Conservation (phyloP, 2,797 vertebrate species). For the Rhyacichthys aspro region DNA sequence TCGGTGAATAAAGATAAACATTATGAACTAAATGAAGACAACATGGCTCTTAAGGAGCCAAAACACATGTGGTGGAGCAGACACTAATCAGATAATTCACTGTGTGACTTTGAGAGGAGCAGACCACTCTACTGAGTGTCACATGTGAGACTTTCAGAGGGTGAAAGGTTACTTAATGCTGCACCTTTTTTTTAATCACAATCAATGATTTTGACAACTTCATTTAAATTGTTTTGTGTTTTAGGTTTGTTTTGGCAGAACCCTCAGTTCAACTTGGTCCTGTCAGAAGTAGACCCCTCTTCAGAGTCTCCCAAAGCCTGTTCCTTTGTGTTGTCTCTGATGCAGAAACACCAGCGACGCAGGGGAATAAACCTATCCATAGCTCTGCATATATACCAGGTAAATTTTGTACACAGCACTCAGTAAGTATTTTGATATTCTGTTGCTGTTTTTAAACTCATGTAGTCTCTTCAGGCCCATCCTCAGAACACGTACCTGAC, state of each 20-base stretch:
- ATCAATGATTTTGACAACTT: not conserved
- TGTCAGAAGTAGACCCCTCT: slow-evolving; percentile 58
- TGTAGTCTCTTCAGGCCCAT: slow-evolving; percentile 51
- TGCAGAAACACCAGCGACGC: slow-evolving; percentile 79
- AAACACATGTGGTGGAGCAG: no score
- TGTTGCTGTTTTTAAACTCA: not conserved
- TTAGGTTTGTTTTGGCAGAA: slow-evolving; percentile 69
- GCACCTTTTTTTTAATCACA: not conserved
- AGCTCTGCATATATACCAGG: slow-evolving; percentile 73
- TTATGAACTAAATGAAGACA: no score
- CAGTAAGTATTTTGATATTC: not conserved
- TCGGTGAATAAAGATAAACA: no score
- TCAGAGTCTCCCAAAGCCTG: slow-evolving; percentile 52
- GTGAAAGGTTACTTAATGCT: no score
- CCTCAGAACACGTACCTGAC: slow-evolving; percentile 41
- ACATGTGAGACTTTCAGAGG: no score
- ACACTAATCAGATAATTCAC: no score
- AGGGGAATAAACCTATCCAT: slow-evolving; percentile 51
- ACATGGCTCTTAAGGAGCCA: no score
- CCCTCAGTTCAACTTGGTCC: slow-evolving; percentile 73
- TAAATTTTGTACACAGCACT: slow-evolving; percentile 37
- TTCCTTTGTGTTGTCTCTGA: slow-evolving; percentile 80
- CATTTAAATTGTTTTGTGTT: slow-evolving; percentile 21
- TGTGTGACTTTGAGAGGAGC: no score
- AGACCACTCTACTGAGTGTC: no score